Base-by-base conservation (phyloP, 2,113 vertebrate species). In the Aphyosemion australe region DNA sequence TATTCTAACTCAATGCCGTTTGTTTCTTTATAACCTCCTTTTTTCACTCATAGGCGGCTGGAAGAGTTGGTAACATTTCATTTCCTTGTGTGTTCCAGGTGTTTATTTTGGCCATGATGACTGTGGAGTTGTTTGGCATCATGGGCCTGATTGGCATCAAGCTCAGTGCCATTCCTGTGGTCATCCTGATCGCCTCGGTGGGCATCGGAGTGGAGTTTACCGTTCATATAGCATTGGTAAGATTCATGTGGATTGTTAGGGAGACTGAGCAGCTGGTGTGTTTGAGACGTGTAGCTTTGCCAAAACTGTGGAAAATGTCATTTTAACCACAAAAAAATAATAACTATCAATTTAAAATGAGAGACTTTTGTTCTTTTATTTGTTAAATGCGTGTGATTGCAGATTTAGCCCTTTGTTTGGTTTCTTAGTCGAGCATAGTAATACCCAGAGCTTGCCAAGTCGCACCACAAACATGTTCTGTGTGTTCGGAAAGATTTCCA, bases 121-220 rank as follows among this genome's bases (percentile, higher is more conserved):
- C 96, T 0, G 93, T 99, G 57, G 97, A 99, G 86, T 88, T 99
- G 69, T 99, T 99, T 41, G 97, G 97, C 72, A 98, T 98, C 94
- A 99, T 99, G 97, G 97, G 97, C 58, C 93, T 99, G 62, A 98
- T 99, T 26, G 97, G 96, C 53, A 98, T 99, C 93, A 99, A 98
- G 78, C 92, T 99, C 74, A 99, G 97, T 49, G 97, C 97, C 12
- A 97, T 99, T 58, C 97, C 97, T 4, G 97, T 99, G 65, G 97
- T 99, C 85, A 99, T 99, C 87, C 88, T 99, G 68, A 94, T 99
- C 4, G 96, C 96, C 6, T 98, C 97, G 1, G 97, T 99, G 41
- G 97, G 97, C 84, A 99, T 99, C 0, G 97, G 97, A 0, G 97
- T 99, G 85, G 97, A 99, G 80, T 99, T 99, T 84, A 99, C 97